These are phyloP conservation scores for Macropus fuliginosus DNA, from an alignment of 2,797 vertebrate genomes.

Conservation along the genomic window DNA sequence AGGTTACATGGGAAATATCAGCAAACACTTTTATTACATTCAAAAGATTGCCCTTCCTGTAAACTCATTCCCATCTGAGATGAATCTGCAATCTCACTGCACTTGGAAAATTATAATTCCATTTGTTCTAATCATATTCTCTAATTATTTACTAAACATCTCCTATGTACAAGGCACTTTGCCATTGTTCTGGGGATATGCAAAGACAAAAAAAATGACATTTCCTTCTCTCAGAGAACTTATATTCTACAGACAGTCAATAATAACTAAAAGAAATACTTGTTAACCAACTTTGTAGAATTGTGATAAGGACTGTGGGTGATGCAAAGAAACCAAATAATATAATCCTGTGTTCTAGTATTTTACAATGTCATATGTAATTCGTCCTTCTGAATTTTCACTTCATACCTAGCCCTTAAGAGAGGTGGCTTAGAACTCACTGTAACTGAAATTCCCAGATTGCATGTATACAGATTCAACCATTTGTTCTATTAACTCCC, in stretches of 20 bases:
- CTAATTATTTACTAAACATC: not conserved
- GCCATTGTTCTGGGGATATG: not conserved
- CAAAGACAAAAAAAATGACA: not conserved
- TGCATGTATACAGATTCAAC: too few species aligned
- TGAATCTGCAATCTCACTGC: not conserved
- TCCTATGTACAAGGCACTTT: not conserved
- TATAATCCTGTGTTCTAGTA: not conserved
- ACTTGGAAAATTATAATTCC: not conserved
- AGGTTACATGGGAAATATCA: not conserved
- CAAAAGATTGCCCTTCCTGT: not conserved
- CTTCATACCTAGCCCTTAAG: not conserved
- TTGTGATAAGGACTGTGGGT: not conserved
- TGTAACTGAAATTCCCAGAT: not conserved
- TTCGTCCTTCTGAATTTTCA: not conserved
- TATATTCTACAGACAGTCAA: not conserved
- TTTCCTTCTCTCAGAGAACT: not conserved
- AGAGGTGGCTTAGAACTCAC: not conserved
- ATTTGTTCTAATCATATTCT: not conserved
- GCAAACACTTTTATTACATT: not conserved
- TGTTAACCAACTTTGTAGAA: not conserved
- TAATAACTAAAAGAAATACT: not conserved
- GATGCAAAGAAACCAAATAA: not conserved
- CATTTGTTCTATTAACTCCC: too few species aligned
- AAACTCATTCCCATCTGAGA: too few species aligned
- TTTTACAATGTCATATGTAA: not conserved